phyloP scores from a whole-genome alignment of 2,113 vertebrate genomes.

The Malurus elegans region DNA sequence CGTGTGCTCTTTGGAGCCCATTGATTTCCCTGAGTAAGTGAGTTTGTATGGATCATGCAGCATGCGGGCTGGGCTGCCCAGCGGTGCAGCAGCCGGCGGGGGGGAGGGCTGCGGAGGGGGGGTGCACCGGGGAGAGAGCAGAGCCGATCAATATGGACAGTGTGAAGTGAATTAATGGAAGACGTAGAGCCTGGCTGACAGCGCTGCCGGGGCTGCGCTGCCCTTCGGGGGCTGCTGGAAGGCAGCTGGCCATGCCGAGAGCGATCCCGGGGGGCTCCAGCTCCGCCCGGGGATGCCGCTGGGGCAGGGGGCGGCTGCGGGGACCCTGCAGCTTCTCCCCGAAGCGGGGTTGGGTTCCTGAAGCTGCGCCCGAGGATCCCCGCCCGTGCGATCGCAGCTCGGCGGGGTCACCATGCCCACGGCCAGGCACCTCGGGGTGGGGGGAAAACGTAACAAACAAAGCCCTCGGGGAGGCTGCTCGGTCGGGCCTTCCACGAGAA shows the following conservation, averaged over 20 bases:
- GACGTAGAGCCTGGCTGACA: slow-evolving; percentile 58
- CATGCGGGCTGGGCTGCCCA: slow-evolving; percentile 49
- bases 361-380: fast-evolving
- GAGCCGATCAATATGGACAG: slow-evolving; percentile 61
- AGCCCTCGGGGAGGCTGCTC: not conserved
- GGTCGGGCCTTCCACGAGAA: not conserved
- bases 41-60: slow-evolving; percentile 73
- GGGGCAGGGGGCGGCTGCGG: fast-evolving
- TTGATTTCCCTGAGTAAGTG: slow-evolving; percentile 74
- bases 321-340: not conserved
- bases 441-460: not conserved
- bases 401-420: fast-evolving
- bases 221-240: slow-evolving; percentile 47
- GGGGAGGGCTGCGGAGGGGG: not conserved
- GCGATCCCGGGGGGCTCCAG: not conserved
- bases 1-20: slow-evolving; percentile 64
- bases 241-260: slow-evolving; percentile 13
- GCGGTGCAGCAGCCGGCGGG: slow-evolving; percentile 50
- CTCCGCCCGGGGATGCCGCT: not conserved
- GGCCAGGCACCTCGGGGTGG: not conserved
- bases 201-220: slow-evolving; percentile 43
- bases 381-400: not conserved
- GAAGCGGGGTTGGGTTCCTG: fast-evolving
- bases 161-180: slow-evolving; percentile 76
- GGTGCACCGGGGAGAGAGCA: slow-evolving; percentile 3